Base-by-base conservation (phyloP, 1,140 invertebrate genomes). In the Calliphora vicina region DNA sequence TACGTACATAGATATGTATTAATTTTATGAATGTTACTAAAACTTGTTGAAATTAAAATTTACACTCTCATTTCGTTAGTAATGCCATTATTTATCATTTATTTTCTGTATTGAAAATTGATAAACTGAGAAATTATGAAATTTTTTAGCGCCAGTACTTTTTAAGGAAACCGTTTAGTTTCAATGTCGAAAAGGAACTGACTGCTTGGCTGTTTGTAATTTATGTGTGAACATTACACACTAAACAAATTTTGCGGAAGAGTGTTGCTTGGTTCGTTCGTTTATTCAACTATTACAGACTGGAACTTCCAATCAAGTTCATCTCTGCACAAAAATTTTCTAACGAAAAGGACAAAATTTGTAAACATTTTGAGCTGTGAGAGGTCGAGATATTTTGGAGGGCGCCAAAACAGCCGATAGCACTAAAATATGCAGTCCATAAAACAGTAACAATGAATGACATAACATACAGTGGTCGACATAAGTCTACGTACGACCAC, bases 281-380 rank as follows among this genome's bases (percentile, higher is more conserved):
- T 57, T 17, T 15, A 57, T 1, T 15, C n/a, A 29, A 17, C 8
- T 76, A 42, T 6, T 35, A 20, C 17, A 35, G 29, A 57, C 73
- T 76, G 73, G 73, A 76, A 76, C 27, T 76, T 76, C 73, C 73
- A 76, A n/a, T n/a, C 27, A 76, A 35, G 4, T 42, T 42, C 27
- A 76, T 0, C 3, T 15, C 13, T 35, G 9, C n/a, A 20, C 3
- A n/a, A 35, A n/a, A 17, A 35, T 1, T 4, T 15, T 29, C n/a
- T 1, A n/a, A 57, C 13, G 15, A 2, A 57, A 1, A 57, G n/a
- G 20, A 72, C 25, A 29, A 29, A 15, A 12, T 73, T 35, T 35
- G 6, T 35, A 35, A 35, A 35, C 8, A 35, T 8, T 35, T 35
- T 8, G 8, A 35, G 2, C 2, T 35, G 2, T 35, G 29, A 2